These are phyloP conservation scores for Oophaga sylvatica DNA, from an alignment of 2,797 vertebrate genomes.

Conservation along the genomic window DNA sequence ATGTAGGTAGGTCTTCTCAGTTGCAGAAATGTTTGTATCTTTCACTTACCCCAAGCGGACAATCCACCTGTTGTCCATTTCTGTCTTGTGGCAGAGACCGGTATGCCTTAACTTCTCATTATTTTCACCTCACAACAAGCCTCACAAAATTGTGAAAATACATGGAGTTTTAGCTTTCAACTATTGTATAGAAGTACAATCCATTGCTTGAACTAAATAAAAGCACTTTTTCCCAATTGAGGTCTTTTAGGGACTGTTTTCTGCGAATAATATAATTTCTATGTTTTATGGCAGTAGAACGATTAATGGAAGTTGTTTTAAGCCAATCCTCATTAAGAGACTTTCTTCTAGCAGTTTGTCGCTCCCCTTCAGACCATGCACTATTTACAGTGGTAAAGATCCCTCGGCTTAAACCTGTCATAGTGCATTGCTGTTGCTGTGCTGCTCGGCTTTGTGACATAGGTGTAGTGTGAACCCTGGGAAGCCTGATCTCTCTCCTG, in stretches of 20 bases:
- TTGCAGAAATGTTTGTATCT: too few species aligned
- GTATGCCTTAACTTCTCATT: too few species aligned
- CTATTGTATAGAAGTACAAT: too few species aligned
- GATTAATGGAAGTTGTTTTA: neutral
- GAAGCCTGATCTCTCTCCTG: conserved; percentile 67
- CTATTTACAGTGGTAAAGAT: conserved; percentile 64
- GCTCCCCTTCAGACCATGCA: conserved; percentile 50
- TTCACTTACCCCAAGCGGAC: too few species aligned
- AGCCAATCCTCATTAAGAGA: neutral
- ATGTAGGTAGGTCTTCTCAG: too few species aligned
- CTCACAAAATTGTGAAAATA: too few species aligned
- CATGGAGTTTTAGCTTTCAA: too few species aligned
- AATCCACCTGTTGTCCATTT: too few species aligned
- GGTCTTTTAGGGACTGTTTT: neutral
- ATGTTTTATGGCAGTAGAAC: neutral
- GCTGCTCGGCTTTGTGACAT: conserved; percentile 64
- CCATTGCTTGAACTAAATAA: too few species aligned
- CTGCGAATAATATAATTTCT: neutral
- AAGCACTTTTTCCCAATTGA: neutral
- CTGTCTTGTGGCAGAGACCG: too few species aligned
- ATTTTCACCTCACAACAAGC: too few species aligned
- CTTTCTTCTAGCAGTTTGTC: conserved; percentile 18
- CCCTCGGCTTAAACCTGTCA: conserved; percentile 63
- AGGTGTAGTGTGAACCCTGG: conserved; percentile 63
- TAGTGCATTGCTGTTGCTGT: conserved; percentile 53